Evolutionary conservation across 2,113 vertebrate species (phyloP), one percentile per base, ranked within the genome.

Genomic region (Melanostigma gelatinosum): DNA sequence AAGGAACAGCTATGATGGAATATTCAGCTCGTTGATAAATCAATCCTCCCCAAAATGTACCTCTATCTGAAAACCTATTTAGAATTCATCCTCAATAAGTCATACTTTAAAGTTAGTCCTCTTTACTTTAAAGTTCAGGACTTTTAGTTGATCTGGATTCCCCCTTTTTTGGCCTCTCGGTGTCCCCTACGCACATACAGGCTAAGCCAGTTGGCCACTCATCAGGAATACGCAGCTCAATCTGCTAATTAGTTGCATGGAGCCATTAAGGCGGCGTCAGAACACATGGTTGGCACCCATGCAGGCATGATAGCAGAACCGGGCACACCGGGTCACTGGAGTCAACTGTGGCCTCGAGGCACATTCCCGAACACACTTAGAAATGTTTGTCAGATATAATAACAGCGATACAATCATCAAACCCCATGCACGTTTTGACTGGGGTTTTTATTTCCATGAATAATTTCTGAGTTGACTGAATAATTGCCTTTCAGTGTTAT

Each of bases 181-280:
- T 84, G 84, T 88, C 67, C 84, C 92, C 29, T 12, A 29, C 81
- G 83, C 75, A 83, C 79, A 57, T 13, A 77, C 58, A 73, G 44
- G 67, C 83, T 69, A 75, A 79, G 87, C 88, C 87, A 89, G 75
- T 85, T 89, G 89, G 92, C 83, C 86, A 87, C 83, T 85, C 85
- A 62, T 89, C 86, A 89, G 89, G 72, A 93, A 91, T 91, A 94
- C 93, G 93, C 91, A 91, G 89, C 91, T 93, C 84, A 86, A 91
- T 90, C 89, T 92, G 85, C 84, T 94, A 93, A 93, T 93, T 92
- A 90, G 91, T 87, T 85, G 84, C 85, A 86, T 82, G 77, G 77
- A 93, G 89, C 92, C 88, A 91, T 92, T 92, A 92, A 92, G 81
- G 80, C 90, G 66, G 87, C 90, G 88, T 69, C 84, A 80, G 86